phyloP scores from a whole-genome alignment of 2,113 vertebrate species.

The Bombycilla garrulus region DNA sequence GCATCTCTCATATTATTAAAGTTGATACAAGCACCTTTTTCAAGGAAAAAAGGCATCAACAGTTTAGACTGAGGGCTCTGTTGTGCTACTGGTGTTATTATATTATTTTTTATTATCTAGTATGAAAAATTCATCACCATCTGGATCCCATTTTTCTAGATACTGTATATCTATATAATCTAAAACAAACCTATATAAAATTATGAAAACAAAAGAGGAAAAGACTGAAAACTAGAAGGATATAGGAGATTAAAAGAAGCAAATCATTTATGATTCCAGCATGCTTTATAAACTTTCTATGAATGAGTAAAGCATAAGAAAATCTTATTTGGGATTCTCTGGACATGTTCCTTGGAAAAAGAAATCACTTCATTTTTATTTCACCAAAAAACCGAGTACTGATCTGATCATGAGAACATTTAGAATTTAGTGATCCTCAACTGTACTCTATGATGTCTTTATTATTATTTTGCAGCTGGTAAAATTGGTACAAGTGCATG shows the following conservation, averaged over 20 bases:
- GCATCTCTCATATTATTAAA: background rate
- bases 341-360: background rate
- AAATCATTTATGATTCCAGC: background rate
- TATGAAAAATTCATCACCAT: background rate
- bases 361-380: background rate
- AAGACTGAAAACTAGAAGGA: background rate
- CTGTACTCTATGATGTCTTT: background rate
- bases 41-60: background rate
- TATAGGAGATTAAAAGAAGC: background rate
- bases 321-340: background rate
- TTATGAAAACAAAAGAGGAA: background rate
- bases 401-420: background rate
- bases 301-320: background rate
- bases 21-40: background rate
- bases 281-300: background rate
- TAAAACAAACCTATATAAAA: background rate
- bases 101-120: background rate
- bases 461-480: background rate
- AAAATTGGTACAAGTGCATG: background rate
- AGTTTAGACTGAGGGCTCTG: background rate
- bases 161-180: background rate
- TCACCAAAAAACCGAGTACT: background rate
- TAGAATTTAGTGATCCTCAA: background rate
- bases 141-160: background rate
- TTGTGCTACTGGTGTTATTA: background rate